Conservation (phyloP, 1,140 invertebrate genomes). For the Alviniconcha marisindica region DNA sequence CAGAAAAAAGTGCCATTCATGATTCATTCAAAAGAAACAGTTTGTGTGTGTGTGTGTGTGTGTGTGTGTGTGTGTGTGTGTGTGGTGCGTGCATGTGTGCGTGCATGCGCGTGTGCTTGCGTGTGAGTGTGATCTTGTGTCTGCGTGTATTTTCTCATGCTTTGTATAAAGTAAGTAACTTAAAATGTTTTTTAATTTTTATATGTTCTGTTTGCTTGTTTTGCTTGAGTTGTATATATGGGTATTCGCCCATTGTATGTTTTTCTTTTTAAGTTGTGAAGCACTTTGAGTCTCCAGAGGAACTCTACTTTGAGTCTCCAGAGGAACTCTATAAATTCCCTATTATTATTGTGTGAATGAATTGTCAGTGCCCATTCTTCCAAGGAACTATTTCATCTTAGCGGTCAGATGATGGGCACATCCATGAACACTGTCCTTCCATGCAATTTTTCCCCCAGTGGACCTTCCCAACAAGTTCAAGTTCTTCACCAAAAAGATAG, state of each 20-base stretch:
- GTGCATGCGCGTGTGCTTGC: not conserved
- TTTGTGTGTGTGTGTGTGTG: conserved; percentile 76
- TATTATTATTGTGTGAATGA: no score
- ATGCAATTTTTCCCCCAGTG: not conserved
- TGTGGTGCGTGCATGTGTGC: not conserved
- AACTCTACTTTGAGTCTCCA: no score
- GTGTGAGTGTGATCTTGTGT: not conserved
- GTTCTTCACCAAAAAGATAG: not conserved
- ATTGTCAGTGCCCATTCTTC: not conserved
- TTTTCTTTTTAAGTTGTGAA: no score
- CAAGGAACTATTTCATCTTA: not conserved
- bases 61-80: not conserved
- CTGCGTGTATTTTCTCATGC: not conserved
- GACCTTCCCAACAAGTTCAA: not conserved
- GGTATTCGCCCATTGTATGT: no score
- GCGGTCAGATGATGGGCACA: not conserved
- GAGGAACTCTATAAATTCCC: no score
- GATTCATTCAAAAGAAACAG: no score
- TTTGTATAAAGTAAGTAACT: no score
- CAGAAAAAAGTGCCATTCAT: no score
- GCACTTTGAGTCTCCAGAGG: no score
- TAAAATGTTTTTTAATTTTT: no score
- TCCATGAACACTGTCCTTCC: not conserved
- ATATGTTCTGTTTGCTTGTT: no score
- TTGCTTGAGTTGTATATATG: no score